Percentiles rank a stretch among this genome's conserved stretches.
These are phyloP conservation scores for Heterochromis multidens DNA, from an alignment of 2,113 vertebrate genomes.

Conservation along the genomic window DNA sequence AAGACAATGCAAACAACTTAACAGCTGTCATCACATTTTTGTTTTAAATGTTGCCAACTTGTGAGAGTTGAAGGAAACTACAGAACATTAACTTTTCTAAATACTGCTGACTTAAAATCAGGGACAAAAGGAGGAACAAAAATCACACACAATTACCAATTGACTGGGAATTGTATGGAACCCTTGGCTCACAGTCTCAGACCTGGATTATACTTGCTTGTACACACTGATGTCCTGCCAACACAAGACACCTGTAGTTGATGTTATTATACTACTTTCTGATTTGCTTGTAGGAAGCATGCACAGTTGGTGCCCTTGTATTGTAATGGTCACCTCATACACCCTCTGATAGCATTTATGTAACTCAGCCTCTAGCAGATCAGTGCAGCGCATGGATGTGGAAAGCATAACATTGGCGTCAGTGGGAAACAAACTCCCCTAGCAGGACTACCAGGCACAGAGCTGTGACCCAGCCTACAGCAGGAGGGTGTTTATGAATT, in stretches of 20 bases:
- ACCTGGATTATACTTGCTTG: not conserved
- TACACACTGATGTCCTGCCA: not conserved
- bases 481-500: not conserved
- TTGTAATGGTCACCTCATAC: not conserved
- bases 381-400: not conserved
- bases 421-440: not conserved
- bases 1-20: not conserved
- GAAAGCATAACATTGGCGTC: not conserved
- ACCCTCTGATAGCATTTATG: not conserved
- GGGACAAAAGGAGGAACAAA: not conserved
- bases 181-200: not conserved
- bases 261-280: not conserved
- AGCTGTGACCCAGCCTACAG: not conserved
- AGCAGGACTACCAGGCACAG: not conserved
- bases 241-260: not conserved
- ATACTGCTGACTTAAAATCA: not conserved
- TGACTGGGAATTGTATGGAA: not conserved
- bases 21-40: not conserved
- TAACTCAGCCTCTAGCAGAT: not conserved
- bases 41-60: not conserved
- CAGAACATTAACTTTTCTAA: not conserved
- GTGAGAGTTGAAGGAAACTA: not conserved
- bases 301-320: not conserved
- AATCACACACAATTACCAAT: not conserved
- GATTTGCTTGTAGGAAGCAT: not conserved